Percentiles rank a stretch among this genome's conserved stretches.
Conservation (phyloP, 35 echinoderm and acorn worm species). For the Eucidaris tribuloides region DNA sequence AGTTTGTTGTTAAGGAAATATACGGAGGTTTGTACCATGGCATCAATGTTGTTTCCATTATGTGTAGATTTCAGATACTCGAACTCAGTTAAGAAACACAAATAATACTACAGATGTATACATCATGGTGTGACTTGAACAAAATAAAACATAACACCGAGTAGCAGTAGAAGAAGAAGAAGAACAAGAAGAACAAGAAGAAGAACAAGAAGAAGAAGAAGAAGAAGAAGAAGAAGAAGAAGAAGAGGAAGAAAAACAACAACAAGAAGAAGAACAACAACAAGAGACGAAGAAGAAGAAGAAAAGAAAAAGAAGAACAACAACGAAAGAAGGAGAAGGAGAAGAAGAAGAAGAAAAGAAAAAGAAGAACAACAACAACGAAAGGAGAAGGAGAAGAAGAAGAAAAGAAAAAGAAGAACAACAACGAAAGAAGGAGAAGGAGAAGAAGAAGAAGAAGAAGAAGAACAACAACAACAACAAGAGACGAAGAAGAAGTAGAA, state of each 20-base stretch:
- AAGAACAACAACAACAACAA: background rate
- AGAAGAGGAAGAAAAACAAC: background rate
- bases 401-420: background rate
- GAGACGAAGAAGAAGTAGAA: background rate
- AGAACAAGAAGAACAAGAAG: background rate
- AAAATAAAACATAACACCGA: background rate
- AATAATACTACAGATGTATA: background rate
- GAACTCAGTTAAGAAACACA: no score
- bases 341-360: background rate
- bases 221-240: background rate
- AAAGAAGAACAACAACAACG: background rate
- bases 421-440: background rate
- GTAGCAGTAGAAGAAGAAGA: background rate
- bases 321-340: background rate
- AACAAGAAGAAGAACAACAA: background rate
- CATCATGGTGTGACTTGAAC: background rate
- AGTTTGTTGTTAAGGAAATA: no score
- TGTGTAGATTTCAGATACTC: no score
- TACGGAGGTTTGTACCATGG: no score
- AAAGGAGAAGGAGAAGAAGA: background rate
- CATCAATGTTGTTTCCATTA: no score
- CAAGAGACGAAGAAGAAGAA: background rate
- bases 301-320: background rate
- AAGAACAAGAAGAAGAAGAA: slow-evolving; percentile 14
- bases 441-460: background rate